These are phyloP conservation scores for Trachops cirrhosus DNA, from an alignment of 2,797 vertebrate species.

Conservation along the genomic window DNA sequence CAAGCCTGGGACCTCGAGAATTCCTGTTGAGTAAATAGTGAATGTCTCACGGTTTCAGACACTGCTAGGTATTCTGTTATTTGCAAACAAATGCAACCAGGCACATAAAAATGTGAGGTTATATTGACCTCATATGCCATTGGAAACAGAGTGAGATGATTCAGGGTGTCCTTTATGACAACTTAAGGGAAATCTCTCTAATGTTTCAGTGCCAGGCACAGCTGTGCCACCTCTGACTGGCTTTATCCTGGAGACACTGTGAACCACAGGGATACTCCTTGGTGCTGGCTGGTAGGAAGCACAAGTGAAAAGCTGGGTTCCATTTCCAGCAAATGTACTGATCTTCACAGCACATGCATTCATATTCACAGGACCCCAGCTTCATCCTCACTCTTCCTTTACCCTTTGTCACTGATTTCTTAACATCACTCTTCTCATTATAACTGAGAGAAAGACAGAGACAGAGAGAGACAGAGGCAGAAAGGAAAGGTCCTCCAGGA, in stretches of 20 bases:
- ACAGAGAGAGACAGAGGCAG: neutral
- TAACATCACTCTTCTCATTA: neutral
- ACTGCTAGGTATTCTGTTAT: neutral
- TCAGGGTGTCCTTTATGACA: neutral
- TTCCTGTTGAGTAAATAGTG: neutral
- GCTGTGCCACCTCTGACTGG: neutral
- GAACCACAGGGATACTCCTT: neutral
- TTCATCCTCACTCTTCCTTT: neutral
- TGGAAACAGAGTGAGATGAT: neutral
- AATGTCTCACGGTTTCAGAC: neutral
- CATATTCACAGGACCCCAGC: neutral
- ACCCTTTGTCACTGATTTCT: neutral
- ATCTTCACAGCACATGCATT: accelerated
- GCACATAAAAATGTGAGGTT: neutral
- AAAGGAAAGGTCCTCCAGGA: neutral
- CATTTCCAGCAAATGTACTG: neutral
- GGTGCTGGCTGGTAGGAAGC: neutral
- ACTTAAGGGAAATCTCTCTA: neutral
- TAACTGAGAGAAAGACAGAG: neutral
- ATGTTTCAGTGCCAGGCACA: neutral
- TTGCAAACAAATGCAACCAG: neutral
- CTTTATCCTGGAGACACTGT: neutral
- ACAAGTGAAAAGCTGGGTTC: neutral
- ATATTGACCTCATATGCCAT: neutral
- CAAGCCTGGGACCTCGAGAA: accelerated